Conservation (phyloP, 2,113 vertebrate species). For the Tachysurus vachellii region DNA sequence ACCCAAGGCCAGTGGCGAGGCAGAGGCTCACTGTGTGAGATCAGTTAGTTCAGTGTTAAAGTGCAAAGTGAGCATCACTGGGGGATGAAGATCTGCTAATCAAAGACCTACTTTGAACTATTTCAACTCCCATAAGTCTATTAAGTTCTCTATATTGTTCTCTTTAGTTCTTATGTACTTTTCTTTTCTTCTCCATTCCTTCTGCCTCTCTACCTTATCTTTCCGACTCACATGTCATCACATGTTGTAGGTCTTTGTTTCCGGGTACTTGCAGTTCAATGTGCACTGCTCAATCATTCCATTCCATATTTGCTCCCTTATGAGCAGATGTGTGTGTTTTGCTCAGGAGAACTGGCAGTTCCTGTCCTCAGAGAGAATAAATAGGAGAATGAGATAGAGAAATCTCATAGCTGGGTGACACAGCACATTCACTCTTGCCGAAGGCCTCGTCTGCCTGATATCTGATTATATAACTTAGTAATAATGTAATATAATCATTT, state of each 20-base stretch:
- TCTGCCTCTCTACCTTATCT: background rate
- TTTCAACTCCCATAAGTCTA: background rate
- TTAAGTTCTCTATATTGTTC: background rate
- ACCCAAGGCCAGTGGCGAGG: constrained; percentile 60
- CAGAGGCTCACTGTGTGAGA: constrained; percentile 38
- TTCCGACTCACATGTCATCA: background rate
- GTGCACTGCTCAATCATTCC: background rate
- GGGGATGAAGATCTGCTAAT: background rate
- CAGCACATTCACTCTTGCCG: constrained; percentile 26
- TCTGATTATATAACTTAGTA: constrained; percentile 18
- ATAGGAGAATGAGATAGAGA: constrained; percentile 26
- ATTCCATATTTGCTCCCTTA: constrained; percentile 56
- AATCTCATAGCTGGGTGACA: constrained; percentile 38
- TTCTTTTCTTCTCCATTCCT: background rate
- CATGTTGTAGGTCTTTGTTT: background rate
- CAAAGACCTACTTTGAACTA: constrained; percentile 1
- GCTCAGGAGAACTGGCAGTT: constrained; percentile 8
- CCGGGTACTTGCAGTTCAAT: background rate
- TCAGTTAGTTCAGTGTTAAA: constrained; percentile 33
- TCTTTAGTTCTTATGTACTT: background rate
- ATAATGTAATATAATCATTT: no score
- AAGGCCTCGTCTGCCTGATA: constrained; percentile 23
- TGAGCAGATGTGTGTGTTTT: constrained; percentile 29
- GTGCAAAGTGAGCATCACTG: constrained; percentile 10
- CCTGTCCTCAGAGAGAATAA: background rate